A percentile compares a stretch with the other conserved stretches of the same genome.
These are phyloP conservation scores for Glaucomys volans DNA, from an alignment of 2,113 vertebrate species.

Conservation along the genomic window DNA sequence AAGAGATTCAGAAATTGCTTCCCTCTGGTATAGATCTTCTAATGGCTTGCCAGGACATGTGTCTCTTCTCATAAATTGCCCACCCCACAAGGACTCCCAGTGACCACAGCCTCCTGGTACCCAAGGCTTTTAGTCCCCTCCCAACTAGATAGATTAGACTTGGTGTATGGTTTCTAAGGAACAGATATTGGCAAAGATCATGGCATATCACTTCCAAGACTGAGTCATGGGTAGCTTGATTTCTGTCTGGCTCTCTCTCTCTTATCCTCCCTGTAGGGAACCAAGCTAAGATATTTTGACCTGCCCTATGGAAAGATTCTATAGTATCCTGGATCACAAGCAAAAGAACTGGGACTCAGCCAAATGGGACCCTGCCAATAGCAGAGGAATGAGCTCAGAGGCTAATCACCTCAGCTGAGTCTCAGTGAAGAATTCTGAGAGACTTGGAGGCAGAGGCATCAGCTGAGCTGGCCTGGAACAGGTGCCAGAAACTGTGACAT, in stretches of 20 bases:
- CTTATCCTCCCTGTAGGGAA: background rate
- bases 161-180: background rate
- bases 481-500: background rate
- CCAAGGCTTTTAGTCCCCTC: no score
- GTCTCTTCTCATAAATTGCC: no score
- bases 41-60: no score
- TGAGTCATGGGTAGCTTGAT: background rate
- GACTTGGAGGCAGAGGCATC: background rate
- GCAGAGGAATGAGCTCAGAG: background rate
- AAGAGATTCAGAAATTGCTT: no score
- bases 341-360: background rate
- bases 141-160: no score
- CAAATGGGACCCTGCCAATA: background rate
- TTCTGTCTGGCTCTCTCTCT: background rate
- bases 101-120: no score
- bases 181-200: background rate
- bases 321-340: background rate
- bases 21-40: no score
- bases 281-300: background rate
- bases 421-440: background rate
- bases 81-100: no score
- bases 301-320: background rate
- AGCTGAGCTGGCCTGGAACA: background rate
- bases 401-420: fast-evolving
- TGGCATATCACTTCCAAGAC: background rate